Percentiles rank a stretch among this genome's conserved stretches.
Conservation (phyloP, 2,113 vertebrate species). For the Chloroceryle aenea region DNA sequence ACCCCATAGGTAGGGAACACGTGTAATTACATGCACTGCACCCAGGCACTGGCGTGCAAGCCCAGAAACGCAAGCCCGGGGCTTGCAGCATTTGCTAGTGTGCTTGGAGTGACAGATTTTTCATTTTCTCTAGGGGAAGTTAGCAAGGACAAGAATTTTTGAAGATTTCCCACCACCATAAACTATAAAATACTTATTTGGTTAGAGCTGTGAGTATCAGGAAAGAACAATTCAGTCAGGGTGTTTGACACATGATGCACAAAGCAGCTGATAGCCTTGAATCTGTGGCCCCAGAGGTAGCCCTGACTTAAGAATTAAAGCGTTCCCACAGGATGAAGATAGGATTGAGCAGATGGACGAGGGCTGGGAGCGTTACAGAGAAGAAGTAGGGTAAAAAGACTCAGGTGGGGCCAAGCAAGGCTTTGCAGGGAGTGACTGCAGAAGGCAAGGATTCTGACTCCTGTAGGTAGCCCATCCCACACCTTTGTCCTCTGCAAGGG, state of each 20-base stretch:
- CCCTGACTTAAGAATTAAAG: background rate
- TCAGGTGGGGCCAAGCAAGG: background rate
- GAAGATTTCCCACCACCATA: background rate
- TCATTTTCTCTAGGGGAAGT: background rate
- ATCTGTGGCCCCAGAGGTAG: background rate
- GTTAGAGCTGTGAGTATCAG: background rate
- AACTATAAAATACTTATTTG: background rate
- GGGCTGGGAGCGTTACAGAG: background rate
- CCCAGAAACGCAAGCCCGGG: background rate
- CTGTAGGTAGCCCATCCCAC: background rate
- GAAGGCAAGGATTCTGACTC: background rate
- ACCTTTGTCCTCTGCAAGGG: background rate
- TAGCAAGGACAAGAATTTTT: background rate
- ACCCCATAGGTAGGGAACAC: background rate
- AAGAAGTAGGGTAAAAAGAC: background rate
- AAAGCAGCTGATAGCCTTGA: background rate
- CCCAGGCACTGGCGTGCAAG: background rate
- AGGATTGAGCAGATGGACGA: background rate
- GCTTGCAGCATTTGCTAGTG: background rate
- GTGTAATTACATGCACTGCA: background rate
- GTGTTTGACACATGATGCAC: background rate
- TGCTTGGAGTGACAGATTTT: background rate
- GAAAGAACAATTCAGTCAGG: background rate
- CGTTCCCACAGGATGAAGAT: background rate
- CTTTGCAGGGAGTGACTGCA: background rate